Base-by-base conservation (phyloP, 2,797 vertebrate species). In the Oreortyx pictus region DNA sequence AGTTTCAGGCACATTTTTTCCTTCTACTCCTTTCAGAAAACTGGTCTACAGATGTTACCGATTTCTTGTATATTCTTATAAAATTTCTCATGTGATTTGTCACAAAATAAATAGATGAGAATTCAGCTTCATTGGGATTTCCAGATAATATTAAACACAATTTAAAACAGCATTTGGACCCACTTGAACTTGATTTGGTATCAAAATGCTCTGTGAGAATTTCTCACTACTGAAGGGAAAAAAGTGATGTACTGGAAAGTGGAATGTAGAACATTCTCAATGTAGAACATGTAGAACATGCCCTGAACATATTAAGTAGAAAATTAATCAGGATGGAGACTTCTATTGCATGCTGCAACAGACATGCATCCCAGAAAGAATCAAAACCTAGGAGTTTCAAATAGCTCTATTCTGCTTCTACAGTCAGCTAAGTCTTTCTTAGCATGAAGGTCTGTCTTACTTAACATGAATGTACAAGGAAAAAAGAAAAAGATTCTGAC, bases 181-280 rank as follows among this genome's bases (percentile, higher is more conserved):
- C 46, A 80, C 62, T 5, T 89, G 74, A 95, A 90, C 70, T 82
- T 87, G 74, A 80, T 67, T 89, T 62, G 68, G 59, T 78, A 94
- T 67, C 46, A 50, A 95, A 82, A 54, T 9, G 33, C 77, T 81
- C 87, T 3, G 27, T 67, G 72, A 86, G 50, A 85, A 61, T 25
- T 66, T 80, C 57, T 80, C 68, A 72, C 84, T 83, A 80, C 82
- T 50, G 25, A 70, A 88, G 29, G 72, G 72, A 77, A 46, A 76
- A 88, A 95, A 90, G n/a, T 29, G 43, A 54, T 75, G 23, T 35
- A 77, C 57, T 77, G 49, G 41, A 90, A 90, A 89, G 65, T 62
- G 50, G 86, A 49, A 61, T 17, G 41, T 6, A 59, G 27, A 57
- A 18, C 47, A 56, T 2, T n/a, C n/a, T 80, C 78, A 89, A 61